These are phyloP conservation scores for Panorpa germanica DNA, from an alignment of 2,888 invertebrate species.

Conservation along the genomic window DNA sequence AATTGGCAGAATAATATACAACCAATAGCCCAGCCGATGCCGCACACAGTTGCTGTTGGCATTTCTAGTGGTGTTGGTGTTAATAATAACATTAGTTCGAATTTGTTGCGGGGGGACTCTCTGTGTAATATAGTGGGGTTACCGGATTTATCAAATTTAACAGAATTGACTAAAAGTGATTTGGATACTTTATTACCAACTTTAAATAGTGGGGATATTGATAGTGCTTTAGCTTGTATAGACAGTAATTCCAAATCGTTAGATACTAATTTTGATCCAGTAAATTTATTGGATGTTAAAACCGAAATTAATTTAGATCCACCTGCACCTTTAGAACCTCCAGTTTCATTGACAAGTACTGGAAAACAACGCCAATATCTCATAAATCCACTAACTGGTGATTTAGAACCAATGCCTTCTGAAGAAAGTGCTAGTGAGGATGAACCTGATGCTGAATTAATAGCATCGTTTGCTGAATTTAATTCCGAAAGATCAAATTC, in stretches of 20 bases:
- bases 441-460: constrained; percentile 20
- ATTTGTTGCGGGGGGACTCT: too few relatives aligned
- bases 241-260: too few relatives aligned
- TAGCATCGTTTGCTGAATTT: constrained; percentile 20
- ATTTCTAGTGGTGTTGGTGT: too few relatives aligned
- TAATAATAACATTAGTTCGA: too few relatives aligned
- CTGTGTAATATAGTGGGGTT: too few relatives aligned
- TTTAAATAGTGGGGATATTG: constrained; percentile 36
- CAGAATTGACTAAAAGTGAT: constrained; percentile 27
- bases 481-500: constrained; percentile 27
- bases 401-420: constrained; percentile 61
- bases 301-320: constrained; percentile 18
- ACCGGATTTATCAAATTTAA: constrained; percentile 16
- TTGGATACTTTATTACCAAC: constrained; percentile 45
- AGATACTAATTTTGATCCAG: too few relatives aligned
- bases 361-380: constrained; percentile 62
- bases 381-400: constrained; percentile 77
- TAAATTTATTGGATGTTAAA: background rate
- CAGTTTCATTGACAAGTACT: constrained; percentile 33
- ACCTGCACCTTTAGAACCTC: constrained; percentile 29
- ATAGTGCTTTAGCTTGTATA: constrained; percentile 21
- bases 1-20: too few relatives aligned
- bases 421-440: constrained; percentile 44
- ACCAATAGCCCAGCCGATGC: too few relatives aligned
- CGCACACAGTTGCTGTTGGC: too few relatives aligned